Base-by-base conservation (phyloP, 2,113 vertebrate genomes). In the Romanogobio albipinnatus region DNA sequence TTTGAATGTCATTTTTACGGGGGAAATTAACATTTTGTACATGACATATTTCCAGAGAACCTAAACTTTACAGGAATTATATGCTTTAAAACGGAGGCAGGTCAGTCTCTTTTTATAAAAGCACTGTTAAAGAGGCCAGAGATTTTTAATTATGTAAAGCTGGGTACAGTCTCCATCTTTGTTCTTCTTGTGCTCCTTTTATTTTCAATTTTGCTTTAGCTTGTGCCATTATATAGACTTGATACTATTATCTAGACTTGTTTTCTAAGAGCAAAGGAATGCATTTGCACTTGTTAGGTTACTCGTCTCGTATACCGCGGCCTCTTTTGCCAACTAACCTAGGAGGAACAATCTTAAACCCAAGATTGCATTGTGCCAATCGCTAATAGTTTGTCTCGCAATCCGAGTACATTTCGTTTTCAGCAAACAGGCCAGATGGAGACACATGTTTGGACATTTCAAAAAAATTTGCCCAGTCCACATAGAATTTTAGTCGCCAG, bases 1-100 rank as follows among this genome's bases (percentile, higher is more conserved):
- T 94, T 94, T 95, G 96, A 96, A 96, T 96, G 96, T 97, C 95
- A 92, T 96, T 98, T 98, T 96, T 96, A 96, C 92, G 92, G 87
- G 96, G 90, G 93, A 94, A 94, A 90, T 90, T 90, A 91, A 93
- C 90, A 94, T 98, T 99, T 99, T 99, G 94, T 99, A 99, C 91
- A 92, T 93, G 90, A 92, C 93, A 79, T 96, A 94, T 97, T 98
- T 96, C 95, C 95, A 95, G 94, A 96, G 94, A 96, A 94, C 95
- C 96, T 94, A 93, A 87, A 91, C 95, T 97, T 97, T 96, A 96
- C 96, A 95, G 94, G 93, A 84, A 95, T 93, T 93, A 94, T 93
- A 95, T 95, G 95, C 95, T 96, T 96, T 95, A 95, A 96, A 94
- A 92, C 88, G 86, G 92, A 95, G 91, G 92, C 94, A 85, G 89